Base-by-base conservation (phyloP, 2,113 vertebrate genomes). In the Bufo gargarizans region DNA sequence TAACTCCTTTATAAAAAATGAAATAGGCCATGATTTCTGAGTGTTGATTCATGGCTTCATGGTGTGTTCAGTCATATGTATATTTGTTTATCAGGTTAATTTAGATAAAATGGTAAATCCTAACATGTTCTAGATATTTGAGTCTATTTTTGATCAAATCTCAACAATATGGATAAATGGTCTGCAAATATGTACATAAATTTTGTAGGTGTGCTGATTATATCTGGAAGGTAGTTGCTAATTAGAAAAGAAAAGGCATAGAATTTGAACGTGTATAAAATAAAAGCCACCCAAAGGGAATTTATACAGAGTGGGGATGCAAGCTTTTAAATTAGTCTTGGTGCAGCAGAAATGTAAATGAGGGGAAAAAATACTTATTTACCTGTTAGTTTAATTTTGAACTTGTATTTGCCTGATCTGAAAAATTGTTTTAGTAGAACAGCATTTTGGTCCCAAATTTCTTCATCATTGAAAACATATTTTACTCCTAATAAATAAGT, bases 51-150 rank as follows among this genome's bases (percentile, higher is more conserved):
- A 53, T 84, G 7, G 50, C 55, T 22, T 45, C n/a, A 53, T 84
- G 7, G 50, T 69, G 14, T 12, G 43, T 53, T 33, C 19, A 69
- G 20, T 33, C 20, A 19, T 50, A 83, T 50, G 12, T 83, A 22
- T 50, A 83, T 69, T 47, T 56, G 4, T 45, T 49, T 11, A 76
- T 76, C 72, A 20, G 72, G 72, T 17, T 76, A 47, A 47, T 74
- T 74, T 74, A 74, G 71, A 74, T 14, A 50, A 76, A 76, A 17
- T 4, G 45, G 72, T 49, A 49, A 76, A 50, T 76, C 47, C 7
- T 50, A 76, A 76, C 11, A 45, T 67, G 91, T 90, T 92, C 91
- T 90, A 91, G 90, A 93, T 83, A 91, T 89, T 89, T 79, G 88
- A 67, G 10, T 90, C 90, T 82, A 86, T 90, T 91, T 89, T 87